phyloP scores from a whole-genome alignment of 2,797 vertebrate genomes.

The Microctenopoma lineatum region DNA sequence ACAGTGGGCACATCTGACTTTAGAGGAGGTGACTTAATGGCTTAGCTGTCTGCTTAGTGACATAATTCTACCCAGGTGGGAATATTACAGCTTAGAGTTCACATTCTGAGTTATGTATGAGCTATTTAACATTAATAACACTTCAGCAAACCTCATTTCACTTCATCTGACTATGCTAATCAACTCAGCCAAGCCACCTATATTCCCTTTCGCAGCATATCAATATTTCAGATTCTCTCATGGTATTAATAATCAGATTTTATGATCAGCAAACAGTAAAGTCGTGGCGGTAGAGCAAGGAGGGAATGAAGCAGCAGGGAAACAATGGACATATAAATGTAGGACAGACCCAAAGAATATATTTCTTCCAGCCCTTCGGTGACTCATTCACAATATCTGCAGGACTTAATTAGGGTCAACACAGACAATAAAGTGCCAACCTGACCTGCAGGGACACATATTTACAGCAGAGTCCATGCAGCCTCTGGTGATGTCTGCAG shows the following conservation, averaged over 20 bases:
- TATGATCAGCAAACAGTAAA: too few relatives aligned
- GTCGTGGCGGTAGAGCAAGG: constrained; percentile 4
- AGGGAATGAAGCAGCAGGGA: constrained; percentile 13
- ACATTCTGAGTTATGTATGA: constrained; percentile 58
- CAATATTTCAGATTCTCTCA: too few relatives aligned
- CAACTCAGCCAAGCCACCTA: constrained; percentile 32
- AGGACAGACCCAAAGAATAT: constrained; percentile 36
- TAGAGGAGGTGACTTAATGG: constrained; percentile 49
- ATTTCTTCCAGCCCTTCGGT: constrained; percentile 56
- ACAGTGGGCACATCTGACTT: constrained; percentile 53
- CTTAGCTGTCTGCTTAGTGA: constrained; percentile 49
- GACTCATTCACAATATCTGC: constrained; percentile 63
- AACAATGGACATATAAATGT: constrained; percentile 31
- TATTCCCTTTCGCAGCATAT: constrained; percentile 25
- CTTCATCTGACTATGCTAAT: constrained; percentile 39
- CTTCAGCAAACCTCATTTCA: constrained; percentile 43
- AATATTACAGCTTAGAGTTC: constrained; percentile 50
- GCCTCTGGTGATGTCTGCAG: constrained; percentile 52
- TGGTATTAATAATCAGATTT: too few relatives aligned
- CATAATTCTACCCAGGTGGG: constrained; percentile 49
- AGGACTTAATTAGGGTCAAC: constrained; percentile 69
- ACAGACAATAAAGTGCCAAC: constrained; percentile 54
- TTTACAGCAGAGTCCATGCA: constrained; percentile 36
- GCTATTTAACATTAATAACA: constrained; percentile 54
- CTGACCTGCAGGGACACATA: constrained; percentile 50